Evolutionary conservation across 2,797 vertebrate genomes (phyloP).

Genomic region (Pangasius larnaudii): DNA sequence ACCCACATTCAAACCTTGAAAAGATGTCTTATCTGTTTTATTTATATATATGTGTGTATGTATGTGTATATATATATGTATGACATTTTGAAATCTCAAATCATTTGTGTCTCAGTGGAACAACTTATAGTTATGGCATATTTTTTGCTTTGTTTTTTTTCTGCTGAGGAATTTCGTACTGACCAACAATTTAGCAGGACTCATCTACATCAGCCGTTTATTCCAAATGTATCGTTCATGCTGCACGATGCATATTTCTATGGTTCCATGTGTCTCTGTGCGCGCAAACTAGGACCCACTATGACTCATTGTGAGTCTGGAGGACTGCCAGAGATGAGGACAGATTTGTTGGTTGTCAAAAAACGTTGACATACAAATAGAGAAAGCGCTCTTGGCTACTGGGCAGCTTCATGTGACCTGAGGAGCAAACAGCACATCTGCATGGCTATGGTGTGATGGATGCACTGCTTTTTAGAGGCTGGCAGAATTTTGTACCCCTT

Average conservation of each 20-base stretch:
- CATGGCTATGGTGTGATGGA: slow-evolving; percentile 49
- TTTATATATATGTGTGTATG: background rate
- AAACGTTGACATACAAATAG: slow-evolving; percentile 55
- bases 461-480: slow-evolving; percentile 24
- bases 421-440: slow-evolving; percentile 57
- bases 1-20: background rate
- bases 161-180: background rate
- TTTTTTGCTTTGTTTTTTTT: background rate
- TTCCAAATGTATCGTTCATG: background rate
- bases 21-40: background rate
- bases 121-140: background rate
- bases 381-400: slow-evolving; percentile 40
- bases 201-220: background rate
- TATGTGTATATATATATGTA: background rate
- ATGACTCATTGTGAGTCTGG: slow-evolving; percentile 48
- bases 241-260: slow-evolving; percentile 12
- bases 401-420: slow-evolving; percentile 39
- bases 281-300: background rate
- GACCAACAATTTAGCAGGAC: background rate
- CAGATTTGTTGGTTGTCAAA: slow-evolving; percentile 59
- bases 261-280: background rate
- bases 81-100: background rate
- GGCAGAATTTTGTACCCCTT: slow-evolving; percentile 11
- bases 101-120: background rate
- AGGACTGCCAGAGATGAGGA: slow-evolving; percentile 48